These are phyloP conservation scores for Drosophila suzukii DNA, from an alignment of 1,140 invertebrate species.

Conservation along the genomic window DNA sequence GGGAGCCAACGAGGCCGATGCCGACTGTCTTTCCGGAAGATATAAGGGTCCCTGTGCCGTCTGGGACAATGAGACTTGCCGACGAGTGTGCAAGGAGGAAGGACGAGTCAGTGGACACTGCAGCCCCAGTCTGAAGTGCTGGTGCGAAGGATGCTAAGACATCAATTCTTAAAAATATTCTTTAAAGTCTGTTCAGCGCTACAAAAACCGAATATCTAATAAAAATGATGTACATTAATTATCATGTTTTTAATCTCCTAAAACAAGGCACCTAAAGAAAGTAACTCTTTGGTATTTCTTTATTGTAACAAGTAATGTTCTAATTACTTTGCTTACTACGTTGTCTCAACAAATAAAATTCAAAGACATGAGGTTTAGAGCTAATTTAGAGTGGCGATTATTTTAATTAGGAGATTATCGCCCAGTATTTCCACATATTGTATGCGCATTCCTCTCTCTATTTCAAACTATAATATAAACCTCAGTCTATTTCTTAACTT, in stretches of 20 bases:
- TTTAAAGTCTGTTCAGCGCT: background rate
- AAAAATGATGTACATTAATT: conserved; percentile 6
- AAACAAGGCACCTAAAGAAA: no score
- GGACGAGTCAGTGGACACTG: conserved; percentile 20
- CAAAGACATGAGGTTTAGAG: no score
- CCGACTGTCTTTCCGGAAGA: conserved; percentile 27
- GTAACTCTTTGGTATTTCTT: no score
- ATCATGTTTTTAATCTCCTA: background rate
- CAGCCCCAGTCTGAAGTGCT: conserved; percentile 29
- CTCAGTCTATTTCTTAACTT: no score
- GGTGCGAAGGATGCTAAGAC: conserved; percentile 31
- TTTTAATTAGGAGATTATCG: no score
- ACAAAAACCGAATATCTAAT: background rate
- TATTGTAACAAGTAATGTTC: no score
- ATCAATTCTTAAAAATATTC: background rate
- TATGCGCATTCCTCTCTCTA: no score
- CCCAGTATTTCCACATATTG: no score
- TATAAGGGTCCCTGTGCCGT: conserved; percentile 22
- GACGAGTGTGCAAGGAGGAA: conserved; percentile 24
- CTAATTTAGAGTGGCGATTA: no score
- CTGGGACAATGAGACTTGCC: conserved; percentile 25
- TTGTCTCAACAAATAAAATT: no score
- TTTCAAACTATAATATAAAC: no score
- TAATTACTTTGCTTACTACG: no score
- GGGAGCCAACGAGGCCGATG: conserved; percentile 16